A percentile compares a stretch with the other conserved stretches of the same genome.
Evolutionary conservation across 2,888 invertebrate species (phyloP).

Genomic region (Lithophane socia): DNA sequence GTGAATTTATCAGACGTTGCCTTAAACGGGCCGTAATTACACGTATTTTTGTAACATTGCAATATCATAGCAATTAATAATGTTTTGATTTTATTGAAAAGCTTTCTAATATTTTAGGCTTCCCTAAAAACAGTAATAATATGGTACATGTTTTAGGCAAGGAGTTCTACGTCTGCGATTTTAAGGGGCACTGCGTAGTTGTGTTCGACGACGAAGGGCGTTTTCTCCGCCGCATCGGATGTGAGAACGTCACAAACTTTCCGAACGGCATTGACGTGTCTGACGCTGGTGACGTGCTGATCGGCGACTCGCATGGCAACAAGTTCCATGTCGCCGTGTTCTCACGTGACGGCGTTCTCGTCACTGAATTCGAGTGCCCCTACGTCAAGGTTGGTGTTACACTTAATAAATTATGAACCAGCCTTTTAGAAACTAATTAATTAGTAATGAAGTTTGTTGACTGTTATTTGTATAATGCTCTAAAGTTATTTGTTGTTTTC

Average conservation of each 20-base stretch:
- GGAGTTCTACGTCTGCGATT: constrained; percentile 99
- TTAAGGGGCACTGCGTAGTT: constrained; percentile 99
- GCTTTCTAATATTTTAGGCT: background rate
- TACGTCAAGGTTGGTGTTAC: constrained; percentile 95
- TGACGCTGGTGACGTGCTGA: constrained; percentile 98
- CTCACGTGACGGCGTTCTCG: constrained; percentile 95
- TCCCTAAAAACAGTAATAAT: background rate
- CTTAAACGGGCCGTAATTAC: background rate
- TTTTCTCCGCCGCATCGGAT: constrained; percentile 98
- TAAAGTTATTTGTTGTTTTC: constrained; percentile 67
- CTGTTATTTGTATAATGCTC: constrained; percentile 6
- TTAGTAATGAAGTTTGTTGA: background rate
- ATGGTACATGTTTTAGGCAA: constrained; percentile 91
- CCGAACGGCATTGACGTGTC: constrained; percentile 99
- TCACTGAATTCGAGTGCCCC: constrained; percentile 98
- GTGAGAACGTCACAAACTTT: constrained; percentile 98
- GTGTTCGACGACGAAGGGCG: constrained; percentile 98
- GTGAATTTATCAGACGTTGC: background rate
- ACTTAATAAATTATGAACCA: constrained; percentile 1
- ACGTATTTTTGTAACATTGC: background rate
- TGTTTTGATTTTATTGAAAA: background rate
- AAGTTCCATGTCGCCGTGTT: constrained; percentile 99
- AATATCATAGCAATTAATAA: background rate
- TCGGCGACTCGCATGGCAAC: constrained; percentile 99
- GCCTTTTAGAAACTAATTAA: background rate